Conservation (phyloP, 2,888 invertebrate species). For the Junonia oenone region DNA sequence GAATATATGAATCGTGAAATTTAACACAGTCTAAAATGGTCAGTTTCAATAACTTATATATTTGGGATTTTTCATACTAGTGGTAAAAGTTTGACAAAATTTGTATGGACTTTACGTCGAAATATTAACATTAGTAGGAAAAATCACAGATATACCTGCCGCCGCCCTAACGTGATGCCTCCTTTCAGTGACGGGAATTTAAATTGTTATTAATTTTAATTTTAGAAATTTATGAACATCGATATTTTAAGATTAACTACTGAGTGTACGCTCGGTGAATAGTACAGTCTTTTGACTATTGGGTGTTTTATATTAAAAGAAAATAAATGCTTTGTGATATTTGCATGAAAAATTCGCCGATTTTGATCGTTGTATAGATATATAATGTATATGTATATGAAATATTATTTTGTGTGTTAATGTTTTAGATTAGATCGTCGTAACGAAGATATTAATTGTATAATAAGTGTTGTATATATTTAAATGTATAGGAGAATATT, state of each 20-base stretch:
- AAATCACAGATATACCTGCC: neutral
- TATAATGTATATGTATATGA: neutral
- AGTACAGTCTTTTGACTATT: constrained; percentile 50
- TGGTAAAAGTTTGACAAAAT: too few relatives aligned
- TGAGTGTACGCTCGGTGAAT: constrained; percentile 38
- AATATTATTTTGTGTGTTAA: constrained; percentile 7
- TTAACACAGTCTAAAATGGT: too few relatives aligned
- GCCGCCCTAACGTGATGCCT: too few relatives aligned
- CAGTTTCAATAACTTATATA: too few relatives aligned
- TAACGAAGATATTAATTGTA: constrained; percentile 29
- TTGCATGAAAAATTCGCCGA: constrained; percentile 37
- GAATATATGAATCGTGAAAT: neutral
- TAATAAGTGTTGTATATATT: constrained; percentile 49
- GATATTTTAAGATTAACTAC: constrained; percentile 17
- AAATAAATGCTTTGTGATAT: constrained; percentile 63
- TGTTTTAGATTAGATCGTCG: constrained; percentile 23
- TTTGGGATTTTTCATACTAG: too few relatives aligned
- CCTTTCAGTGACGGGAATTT: neutral
- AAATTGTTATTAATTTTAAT: constrained; percentile 8
- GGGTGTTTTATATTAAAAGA: constrained; percentile 50
- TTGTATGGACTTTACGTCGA: too few relatives aligned
- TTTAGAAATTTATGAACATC: constrained; percentile 3
- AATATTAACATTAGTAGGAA: too few relatives aligned
- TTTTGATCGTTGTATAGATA: constrained; percentile 32
- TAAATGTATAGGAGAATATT: constrained; percentile 39